These are phyloP conservation scores for Gandaritis pyraliata DNA, from an alignment of 2,888 invertebrate genomes.

Conservation along the genomic window DNA sequence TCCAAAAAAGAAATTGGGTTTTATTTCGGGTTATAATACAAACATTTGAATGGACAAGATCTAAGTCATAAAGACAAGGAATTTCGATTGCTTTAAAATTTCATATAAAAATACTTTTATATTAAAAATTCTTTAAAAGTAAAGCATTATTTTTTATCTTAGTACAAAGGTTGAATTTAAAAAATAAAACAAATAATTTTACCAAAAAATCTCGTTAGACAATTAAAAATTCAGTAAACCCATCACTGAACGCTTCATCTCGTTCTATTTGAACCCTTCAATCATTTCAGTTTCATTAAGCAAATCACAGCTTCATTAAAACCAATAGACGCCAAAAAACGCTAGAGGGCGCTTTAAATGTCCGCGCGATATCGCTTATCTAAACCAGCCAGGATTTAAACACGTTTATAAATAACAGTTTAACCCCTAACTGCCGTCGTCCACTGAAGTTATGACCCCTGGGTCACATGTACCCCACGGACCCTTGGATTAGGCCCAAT, in stretches of 20 bases:
- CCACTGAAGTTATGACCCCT: conserved; percentile 71
- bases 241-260: conserved; percentile 21
- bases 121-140: no score
- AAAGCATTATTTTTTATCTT: no score
- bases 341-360: conserved; percentile 28
- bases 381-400: conserved; percentile 73
- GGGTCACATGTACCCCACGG: conserved; percentile 50
- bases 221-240: conserved; percentile 25
- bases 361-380: conserved; percentile 54
- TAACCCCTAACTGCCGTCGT: conserved; percentile 63
- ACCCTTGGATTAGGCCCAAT: conserved; percentile 47
- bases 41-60: no score
- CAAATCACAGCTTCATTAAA: conserved; percentile 28
- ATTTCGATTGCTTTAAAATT: no score
- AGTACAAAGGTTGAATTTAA: no score
- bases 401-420: conserved; percentile 82
- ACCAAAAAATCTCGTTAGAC: conserved; percentile 15
- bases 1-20: not conserved
- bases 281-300: conserved; percentile 8
- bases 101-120: no score
- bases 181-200: not conserved
- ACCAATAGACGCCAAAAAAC: conserved; percentile 34
- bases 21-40: no score
- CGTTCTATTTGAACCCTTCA: conserved; percentile 17
- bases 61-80: no score